Evolutionary conservation across 1,140 invertebrate genomes (phyloP).

Genomic region (Matsumurasca onukii): DNA sequence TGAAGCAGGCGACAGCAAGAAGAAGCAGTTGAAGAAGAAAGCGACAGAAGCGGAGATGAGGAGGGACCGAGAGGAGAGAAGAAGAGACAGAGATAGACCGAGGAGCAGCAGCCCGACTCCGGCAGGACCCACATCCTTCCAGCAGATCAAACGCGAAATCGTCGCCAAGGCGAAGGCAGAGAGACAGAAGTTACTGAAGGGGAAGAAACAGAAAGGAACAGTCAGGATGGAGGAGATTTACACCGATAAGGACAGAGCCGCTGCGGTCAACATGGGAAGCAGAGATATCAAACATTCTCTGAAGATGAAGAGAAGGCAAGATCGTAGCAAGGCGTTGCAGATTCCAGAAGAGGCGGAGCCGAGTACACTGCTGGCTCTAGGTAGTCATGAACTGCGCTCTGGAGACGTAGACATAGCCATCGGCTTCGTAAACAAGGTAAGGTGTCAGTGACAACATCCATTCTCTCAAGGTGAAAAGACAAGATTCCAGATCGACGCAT

Average conservation of each 20-base stretch:
- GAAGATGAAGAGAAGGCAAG: slow-evolving; percentile 74
- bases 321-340: slow-evolving; percentile 68
- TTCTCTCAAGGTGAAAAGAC: no score
- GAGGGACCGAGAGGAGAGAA: slow-evolving; percentile 18
- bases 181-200: slow-evolving; percentile 44
- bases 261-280: slow-evolving; percentile 78
- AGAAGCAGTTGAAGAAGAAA: slow-evolving; percentile 34
- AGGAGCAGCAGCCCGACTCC: slow-evolving; percentile 7
- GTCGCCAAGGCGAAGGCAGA: slow-evolving; percentile 47
- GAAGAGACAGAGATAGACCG: slow-evolving; percentile 29
- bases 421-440: slow-evolving; percentile 77
- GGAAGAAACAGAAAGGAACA: slow-evolving; percentile 41
- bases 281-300: slow-evolving; percentile 83
- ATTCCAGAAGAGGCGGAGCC: slow-evolving; percentile 79
- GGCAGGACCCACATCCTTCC: slow-evolving; percentile 33
- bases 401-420: slow-evolving; percentile 69
- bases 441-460: no score
- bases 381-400: slow-evolving; percentile 69
- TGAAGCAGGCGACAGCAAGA: slow-evolving; percentile 24
- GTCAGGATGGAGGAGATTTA: slow-evolving; percentile 63
- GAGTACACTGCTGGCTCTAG: slow-evolving; percentile 68
- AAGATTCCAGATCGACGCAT: no score
- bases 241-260: slow-evolving; percentile 87
- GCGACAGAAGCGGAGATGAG: slow-evolving; percentile 26
- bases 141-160: slow-evolving; percentile 49